Conservation (phyloP, 2,797 vertebrate genomes). For the Cossypha heuglini region DNA sequence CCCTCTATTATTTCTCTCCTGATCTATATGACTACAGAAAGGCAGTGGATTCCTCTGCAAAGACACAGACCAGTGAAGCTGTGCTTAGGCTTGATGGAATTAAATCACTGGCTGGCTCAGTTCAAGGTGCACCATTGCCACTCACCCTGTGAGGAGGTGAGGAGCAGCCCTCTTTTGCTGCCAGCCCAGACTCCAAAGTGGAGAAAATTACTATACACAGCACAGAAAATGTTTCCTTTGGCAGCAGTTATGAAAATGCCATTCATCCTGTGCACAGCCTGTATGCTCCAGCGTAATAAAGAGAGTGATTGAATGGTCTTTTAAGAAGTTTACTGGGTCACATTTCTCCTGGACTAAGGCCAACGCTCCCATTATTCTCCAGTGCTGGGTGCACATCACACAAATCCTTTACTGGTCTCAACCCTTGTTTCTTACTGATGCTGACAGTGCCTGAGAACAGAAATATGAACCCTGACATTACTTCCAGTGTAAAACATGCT, state of each 20-base stretch:
- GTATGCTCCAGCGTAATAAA: constrained; percentile 23
- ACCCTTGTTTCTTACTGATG: background rate
- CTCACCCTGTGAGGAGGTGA: background rate
- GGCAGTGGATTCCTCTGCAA: background rate
- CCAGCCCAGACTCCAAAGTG: background rate
- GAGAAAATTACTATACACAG: background rate
- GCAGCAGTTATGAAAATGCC: constrained; percentile 36
- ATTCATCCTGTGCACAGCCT: constrained; percentile 19
- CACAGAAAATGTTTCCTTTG: constrained; percentile 32
- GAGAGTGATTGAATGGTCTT: constrained; percentile 16
- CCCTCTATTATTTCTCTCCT: background rate
- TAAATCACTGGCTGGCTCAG: background rate
- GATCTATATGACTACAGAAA: background rate
- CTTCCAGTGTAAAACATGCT: background rate
- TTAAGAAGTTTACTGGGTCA: constrained; percentile 62
- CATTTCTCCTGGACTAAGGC: constrained; percentile 41
- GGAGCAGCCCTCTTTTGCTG: background rate
- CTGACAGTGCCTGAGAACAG: background rate
- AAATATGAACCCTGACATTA: constrained; percentile 8
- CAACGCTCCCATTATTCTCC: background rate
- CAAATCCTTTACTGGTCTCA: background rate
- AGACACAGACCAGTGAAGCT: background rate
- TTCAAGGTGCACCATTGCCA: background rate
- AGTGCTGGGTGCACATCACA: background rate
- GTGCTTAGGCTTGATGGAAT: background rate